Evolutionary conservation across 2,113 vertebrate genomes (phyloP).

Genomic region (Podiceps cristatus): DNA sequence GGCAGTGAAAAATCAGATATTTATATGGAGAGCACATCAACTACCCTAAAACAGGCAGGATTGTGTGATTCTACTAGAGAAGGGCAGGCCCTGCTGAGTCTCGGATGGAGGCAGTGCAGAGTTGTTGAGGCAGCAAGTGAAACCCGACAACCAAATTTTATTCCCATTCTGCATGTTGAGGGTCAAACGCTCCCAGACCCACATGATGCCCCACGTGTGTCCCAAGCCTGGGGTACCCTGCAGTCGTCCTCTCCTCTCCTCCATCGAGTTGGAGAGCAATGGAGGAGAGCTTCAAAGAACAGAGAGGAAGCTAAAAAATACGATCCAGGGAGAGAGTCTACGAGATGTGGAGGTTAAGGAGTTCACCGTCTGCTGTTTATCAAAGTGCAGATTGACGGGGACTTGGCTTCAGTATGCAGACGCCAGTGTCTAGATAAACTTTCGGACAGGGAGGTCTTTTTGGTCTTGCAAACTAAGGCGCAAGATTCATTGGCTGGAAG

Average conservation of each 20-base stretch:
- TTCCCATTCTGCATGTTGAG: not conserved
- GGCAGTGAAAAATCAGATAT: not conserved
- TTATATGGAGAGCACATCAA: not conserved
- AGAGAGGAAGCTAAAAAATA: not conserved
- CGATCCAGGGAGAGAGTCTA: not conserved
- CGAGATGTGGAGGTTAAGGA: not conserved
- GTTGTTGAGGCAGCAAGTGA: not conserved
- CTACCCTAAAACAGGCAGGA: not conserved
- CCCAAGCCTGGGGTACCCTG: not conserved
- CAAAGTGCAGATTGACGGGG: not conserved
- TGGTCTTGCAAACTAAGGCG: not conserved
- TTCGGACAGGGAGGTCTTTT: not conserved
- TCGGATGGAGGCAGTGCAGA: not conserved
- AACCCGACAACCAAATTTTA: not conserved
- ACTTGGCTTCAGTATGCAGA: not conserved
- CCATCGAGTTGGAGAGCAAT: not conserved
- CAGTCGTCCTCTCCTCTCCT: not conserved
- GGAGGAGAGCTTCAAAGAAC: not conserved
- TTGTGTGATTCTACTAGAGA: not conserved
- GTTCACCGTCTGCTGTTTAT: not conserved
- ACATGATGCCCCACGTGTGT: accelerated
- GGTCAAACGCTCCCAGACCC: accelerated
- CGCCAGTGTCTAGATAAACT: not conserved
- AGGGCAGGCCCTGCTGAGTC: not conserved
- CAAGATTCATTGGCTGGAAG: not conserved